Evolutionary conservation across 2,888 invertebrate genomes (phyloP), one percentile per base, ranked within the genome.

Genomic region (Sipha maydis): DNA sequence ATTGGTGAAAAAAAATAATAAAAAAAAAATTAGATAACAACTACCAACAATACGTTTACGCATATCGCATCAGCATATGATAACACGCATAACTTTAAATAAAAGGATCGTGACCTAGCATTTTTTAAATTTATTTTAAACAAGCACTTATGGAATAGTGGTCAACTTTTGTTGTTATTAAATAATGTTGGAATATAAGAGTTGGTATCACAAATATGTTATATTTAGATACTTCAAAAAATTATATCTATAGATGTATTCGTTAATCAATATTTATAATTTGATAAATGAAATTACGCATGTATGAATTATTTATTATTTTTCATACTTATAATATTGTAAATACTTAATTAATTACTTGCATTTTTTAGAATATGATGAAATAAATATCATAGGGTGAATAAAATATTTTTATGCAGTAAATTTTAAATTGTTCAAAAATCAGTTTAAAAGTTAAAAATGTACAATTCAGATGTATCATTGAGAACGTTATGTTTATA

Each of bases 1-100:
- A 83, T 83, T 34, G n/a, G 34, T 3, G 31, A 56, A 61, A 77
- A 84, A 67, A 85, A 85, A 77, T 25, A 76, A n/a, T 17, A 71
- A 17, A 56, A 25, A 25, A 3, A 25, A 61, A 61, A 67, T 85
- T 85, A 77, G 67, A 67, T 85, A 85, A 77, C 14, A 48, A 14
- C 84, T 48, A 69, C 54, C 19, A 38, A 61, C 21, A 79, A 3
- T 28, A 38, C 69, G 48, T 77, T 77, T 31, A 31, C 67, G 48
- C 25, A 69, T 38, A 48, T 25, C 41, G 41, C 67, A 38, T 77
- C 41, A 77, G 48, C 31, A 67, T 38, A 76, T 61, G 56, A 76
- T 38, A 14, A 67, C 21, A 56, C n/a, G 41, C 77, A 67, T 48
- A 69, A 67, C 76, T 69, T 67, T 17, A 31, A 77, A 85, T 76